phyloP scores from a whole-genome alignment of 2,113 vertebrate species.

The Tautogolabrus adspersus region DNA sequence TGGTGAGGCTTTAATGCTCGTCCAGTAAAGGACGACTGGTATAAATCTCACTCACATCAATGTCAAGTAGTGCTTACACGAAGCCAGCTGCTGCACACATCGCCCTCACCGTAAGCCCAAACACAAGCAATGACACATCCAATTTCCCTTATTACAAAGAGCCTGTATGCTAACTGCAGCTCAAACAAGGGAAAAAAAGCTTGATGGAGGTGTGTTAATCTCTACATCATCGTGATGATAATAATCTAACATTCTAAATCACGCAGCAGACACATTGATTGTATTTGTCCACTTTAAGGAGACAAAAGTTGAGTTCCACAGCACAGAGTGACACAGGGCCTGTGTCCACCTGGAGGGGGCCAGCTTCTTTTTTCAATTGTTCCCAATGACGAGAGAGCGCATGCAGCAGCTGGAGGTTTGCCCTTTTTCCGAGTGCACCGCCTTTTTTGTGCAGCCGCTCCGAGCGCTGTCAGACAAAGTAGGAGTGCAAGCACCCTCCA shows the following conservation, averaged over 20 bases:
- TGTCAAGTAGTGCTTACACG: slow-evolving; percentile 21
- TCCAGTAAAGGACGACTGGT: slow-evolving; percentile 26
- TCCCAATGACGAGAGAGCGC: too few relatives aligned
- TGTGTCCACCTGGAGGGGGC: too few relatives aligned
- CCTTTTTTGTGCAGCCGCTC: too few relatives aligned
- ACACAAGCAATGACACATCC: slow-evolving; percentile 26
- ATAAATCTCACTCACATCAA: slow-evolving; percentile 57
- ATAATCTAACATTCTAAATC: slow-evolving; percentile 22
- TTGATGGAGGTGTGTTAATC: neutral
- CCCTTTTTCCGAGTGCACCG: too few relatives aligned
- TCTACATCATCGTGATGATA: slow-evolving; percentile 17
- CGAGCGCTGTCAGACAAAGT: too few relatives aligned
- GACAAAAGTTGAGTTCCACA: slow-evolving; percentile 2
- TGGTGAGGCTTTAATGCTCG: slow-evolving; percentile 13
- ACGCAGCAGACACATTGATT: slow-evolving; percentile 17
- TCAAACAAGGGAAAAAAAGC: slow-evolving; percentile 6
- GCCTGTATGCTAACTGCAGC: neutral
- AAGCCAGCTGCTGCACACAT: slow-evolving; percentile 20
- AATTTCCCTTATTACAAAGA: slow-evolving; percentile 24
- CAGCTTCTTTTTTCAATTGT: too few relatives aligned
- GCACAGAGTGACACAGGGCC: neutral
- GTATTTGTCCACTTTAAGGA: neutral
- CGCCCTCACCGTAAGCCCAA: slow-evolving; percentile 5
- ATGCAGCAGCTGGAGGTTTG: too few relatives aligned
- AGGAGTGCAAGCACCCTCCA: too few relatives aligned